Evolutionary conservation across 2,888 invertebrate genomes (phyloP).

Genomic region (Drosophila kuntzei): DNA sequence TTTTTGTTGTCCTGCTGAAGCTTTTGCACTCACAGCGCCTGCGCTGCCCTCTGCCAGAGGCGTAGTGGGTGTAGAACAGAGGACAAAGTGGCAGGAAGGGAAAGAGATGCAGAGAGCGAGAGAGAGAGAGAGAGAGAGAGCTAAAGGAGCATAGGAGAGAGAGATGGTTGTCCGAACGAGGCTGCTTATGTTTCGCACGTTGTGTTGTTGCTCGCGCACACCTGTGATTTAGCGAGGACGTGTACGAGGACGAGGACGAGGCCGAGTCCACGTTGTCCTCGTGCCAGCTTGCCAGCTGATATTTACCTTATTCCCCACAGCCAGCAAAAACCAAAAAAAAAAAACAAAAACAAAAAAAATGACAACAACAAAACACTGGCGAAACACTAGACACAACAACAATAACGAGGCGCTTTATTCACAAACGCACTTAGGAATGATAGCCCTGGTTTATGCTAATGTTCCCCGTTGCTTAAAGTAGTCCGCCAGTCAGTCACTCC

Average conservation of each 20-base stretch:
- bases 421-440: constrained; percentile 73
- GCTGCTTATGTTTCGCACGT: constrained; percentile 62
- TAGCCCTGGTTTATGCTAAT: constrained; percentile 80
- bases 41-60: constrained; percentile 42
- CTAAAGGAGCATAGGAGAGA: constrained; percentile 8
- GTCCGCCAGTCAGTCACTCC: constrained; percentile 20
- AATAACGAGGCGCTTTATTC: constrained; percentile 46
- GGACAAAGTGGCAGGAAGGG: not conserved
- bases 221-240: constrained; percentile 71
- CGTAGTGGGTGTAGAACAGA: not conserved
- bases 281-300: constrained; percentile 68
- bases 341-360: constrained; percentile 16
- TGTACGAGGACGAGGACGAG: constrained; percentile 52
- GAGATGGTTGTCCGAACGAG: constrained; percentile 11
- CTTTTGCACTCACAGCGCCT: constrained; percentile 53
- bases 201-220: constrained; percentile 59
- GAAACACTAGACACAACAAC: constrained; percentile 68
- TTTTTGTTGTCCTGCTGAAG: constrained; percentile 41
- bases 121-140: constrained; percentile 2
- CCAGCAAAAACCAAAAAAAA: constrained; percentile 24
- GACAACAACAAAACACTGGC: constrained; percentile 20
- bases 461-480: constrained; percentile 60
- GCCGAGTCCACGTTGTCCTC: constrained; percentile 51
- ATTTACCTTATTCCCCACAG: constrained; percentile 70
- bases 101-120: not conserved